Evolutionary conservation across 2,888 invertebrate genomes (phyloP).

Genomic region (Electrophaes corylata): DNA sequence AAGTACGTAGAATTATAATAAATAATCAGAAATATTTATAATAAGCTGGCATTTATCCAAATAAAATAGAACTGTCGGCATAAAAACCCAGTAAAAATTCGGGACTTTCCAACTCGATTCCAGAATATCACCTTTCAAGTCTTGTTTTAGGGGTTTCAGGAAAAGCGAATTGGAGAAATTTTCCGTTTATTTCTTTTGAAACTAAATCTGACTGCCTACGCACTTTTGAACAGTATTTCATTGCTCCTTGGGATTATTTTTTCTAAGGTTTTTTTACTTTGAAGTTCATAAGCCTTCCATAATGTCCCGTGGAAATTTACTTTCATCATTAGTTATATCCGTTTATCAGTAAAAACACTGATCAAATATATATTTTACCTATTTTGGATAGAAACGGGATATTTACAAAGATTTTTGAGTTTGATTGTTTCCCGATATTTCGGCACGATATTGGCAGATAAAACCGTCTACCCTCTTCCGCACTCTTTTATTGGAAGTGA

Average conservation of each 20-base stretch:
- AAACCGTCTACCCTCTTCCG: no score
- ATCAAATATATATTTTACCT: no score
- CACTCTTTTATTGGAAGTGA: no score
- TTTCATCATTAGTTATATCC: not conserved
- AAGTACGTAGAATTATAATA: not conserved
- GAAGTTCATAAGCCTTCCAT: constrained; percentile 6
- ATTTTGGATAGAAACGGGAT: no score
- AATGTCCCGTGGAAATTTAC: not conserved
- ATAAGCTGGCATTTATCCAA: constrained; percentile 20
- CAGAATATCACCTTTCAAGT: constrained; percentile 33
- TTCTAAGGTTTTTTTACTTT: constrained; percentile 8
- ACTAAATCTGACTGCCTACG: constrained; percentile 30
- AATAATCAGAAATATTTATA: not conserved
- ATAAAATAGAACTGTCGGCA: constrained; percentile 17
- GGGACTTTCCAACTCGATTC: constrained; percentile 35
- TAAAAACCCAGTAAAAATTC: constrained; percentile 32
- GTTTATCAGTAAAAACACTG: no score
- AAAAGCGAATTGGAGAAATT: constrained; percentile 29
- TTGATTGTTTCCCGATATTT: no score
- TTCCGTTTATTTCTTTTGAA: constrained; percentile 32
- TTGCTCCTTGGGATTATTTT: constrained; percentile 17
- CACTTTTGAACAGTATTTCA: constrained; percentile 25
- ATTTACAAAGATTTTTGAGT: no score
- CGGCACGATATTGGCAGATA: no score
- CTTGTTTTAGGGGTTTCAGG: constrained; percentile 31